A percentile compares a stretch with the other conserved stretches of the same genome.
Conservation (phyloP, 2,113 vertebrate species). For the Phyllostomus discolor region DNA sequence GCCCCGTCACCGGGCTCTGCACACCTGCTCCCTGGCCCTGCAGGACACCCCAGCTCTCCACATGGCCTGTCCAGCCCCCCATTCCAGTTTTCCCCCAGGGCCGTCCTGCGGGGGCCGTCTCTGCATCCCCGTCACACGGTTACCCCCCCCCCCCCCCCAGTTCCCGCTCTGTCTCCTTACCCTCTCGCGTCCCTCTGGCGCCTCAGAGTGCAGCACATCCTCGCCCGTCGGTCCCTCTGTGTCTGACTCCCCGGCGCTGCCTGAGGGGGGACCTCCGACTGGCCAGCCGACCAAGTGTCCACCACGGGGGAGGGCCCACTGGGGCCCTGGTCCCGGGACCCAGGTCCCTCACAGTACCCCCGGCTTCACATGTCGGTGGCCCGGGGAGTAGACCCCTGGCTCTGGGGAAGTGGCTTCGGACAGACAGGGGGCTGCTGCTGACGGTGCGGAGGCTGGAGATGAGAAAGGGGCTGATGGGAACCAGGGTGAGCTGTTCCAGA, state of each 20-base stretch:
- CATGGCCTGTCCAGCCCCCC: background rate
- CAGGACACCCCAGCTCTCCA: background rate
- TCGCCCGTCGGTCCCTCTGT: background rate
- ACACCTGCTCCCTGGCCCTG: background rate
- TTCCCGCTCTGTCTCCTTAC: background rate
- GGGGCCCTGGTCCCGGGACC: background rate
- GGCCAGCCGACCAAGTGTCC: background rate
- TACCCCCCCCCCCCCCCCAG: too few relatives aligned
- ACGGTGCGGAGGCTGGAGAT: too few relatives aligned
- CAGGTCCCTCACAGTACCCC: background rate
- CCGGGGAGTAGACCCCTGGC: background rate
- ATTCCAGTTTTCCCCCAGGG: rapidly evolving
- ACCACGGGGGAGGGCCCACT: too few relatives aligned
- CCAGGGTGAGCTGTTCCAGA: too few relatives aligned
- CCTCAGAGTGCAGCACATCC: rapidly evolving
- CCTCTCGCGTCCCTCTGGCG: rapidly evolving
- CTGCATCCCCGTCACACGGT: background rate
- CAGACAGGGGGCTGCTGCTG: background rate
- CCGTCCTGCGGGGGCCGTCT: background rate
- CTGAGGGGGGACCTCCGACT: rapidly evolving
- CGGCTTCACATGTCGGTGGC: background rate
- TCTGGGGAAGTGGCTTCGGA: background rate
- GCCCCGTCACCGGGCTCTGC: background rate
- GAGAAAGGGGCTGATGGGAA: background rate
- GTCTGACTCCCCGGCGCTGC: background rate